phyloP scores from a whole-genome alignment of 2,888 invertebrate species.

The Aquatica leii region DNA sequence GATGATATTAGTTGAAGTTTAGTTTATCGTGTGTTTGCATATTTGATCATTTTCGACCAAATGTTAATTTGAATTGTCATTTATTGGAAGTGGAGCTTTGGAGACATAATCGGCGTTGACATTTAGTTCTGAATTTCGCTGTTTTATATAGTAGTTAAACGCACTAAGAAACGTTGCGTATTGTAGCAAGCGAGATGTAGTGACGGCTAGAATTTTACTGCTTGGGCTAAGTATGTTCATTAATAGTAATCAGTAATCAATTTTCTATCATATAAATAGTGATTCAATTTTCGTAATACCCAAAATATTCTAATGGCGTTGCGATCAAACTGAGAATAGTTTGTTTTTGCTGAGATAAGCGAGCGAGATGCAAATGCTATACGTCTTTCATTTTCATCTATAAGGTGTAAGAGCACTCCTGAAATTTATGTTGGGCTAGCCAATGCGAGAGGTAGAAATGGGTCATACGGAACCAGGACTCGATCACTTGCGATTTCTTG shows the following conservation, averaged over 20 bases:
- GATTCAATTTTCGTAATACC: background rate
- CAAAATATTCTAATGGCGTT: slow-evolving; percentile 36
- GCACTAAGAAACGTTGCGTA: background rate
- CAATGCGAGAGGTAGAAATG: slow-evolving; percentile 40
- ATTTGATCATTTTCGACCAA: background rate
- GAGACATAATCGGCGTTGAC: background rate
- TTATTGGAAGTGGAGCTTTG: background rate
- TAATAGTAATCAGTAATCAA: background rate
- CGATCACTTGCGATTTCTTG: too few species aligned
- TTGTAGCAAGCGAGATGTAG: background rate
- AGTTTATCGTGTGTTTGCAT: background rate
- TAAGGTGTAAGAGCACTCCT: background rate
- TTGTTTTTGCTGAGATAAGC: slow-evolving; percentile 19
- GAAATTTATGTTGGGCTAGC: slow-evolving; percentile 34
- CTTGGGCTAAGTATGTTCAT: background rate
- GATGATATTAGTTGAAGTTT: background rate
- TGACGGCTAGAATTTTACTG: background rate
- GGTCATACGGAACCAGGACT: background rate
- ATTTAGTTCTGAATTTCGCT: background rate
- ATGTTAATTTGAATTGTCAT: background rate
- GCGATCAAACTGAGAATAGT: slow-evolving; percentile 47
- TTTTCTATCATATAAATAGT: background rate
- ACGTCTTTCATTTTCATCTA: slow-evolving; percentile 45
- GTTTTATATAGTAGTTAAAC: background rate
- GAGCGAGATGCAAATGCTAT: slow-evolving; percentile 46